phyloP scores from a whole-genome alignment of 2,113 vertebrate species.

The Scomber japonicus region DNA sequence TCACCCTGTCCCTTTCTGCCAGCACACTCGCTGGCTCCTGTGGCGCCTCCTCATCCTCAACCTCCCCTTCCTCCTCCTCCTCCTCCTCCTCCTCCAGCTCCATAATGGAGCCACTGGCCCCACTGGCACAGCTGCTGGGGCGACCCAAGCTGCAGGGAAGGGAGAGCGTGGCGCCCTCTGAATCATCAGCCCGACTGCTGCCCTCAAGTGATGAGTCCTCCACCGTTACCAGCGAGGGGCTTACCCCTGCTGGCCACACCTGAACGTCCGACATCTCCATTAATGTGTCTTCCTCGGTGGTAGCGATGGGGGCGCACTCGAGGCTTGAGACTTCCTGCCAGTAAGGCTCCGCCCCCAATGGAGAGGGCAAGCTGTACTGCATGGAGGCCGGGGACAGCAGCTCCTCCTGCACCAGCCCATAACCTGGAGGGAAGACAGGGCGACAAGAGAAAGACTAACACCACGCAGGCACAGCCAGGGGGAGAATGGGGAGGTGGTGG shows the following conservation, averaged over 20 bases:
- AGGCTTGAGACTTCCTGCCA: conserved; percentile 97
- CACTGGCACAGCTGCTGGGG: conserved; percentile 86
- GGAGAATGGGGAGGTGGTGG: conserved; percentile 44
- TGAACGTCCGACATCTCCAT: conserved; percentile 98
- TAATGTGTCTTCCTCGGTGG: conserved; percentile 95
- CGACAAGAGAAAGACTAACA: conserved; percentile 82
- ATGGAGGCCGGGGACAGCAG: conserved; percentile 97
- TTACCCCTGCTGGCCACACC: conserved; percentile 95
- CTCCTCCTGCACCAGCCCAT: conserved; percentile 96
- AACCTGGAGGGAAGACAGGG: conserved; percentile 89
- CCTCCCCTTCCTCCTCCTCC: conserved; percentile 86
- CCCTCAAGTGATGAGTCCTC: conserved; percentile 98
- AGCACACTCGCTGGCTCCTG: conserved; percentile 65
- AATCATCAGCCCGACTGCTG: conserved; percentile 96
- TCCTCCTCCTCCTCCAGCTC: conserved; percentile 96
- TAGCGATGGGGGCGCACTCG: conserved; percentile 93
- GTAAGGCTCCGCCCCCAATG: conserved; percentile 94
- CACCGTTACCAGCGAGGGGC: conserved; percentile 95
- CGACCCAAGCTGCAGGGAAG: conserved; percentile 87
- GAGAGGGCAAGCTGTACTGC: conserved; percentile 96
- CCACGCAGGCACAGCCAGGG: conserved; percentile 76
- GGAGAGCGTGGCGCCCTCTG: conserved; percentile 91
- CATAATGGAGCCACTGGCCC: conserved; percentile 90
- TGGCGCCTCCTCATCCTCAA: conserved; percentile 86
- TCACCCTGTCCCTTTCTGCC: conserved; percentile 77